Evolutionary conservation across 2,888 invertebrate species (phyloP).

Genomic region (Periphyllus acericola): DNA sequence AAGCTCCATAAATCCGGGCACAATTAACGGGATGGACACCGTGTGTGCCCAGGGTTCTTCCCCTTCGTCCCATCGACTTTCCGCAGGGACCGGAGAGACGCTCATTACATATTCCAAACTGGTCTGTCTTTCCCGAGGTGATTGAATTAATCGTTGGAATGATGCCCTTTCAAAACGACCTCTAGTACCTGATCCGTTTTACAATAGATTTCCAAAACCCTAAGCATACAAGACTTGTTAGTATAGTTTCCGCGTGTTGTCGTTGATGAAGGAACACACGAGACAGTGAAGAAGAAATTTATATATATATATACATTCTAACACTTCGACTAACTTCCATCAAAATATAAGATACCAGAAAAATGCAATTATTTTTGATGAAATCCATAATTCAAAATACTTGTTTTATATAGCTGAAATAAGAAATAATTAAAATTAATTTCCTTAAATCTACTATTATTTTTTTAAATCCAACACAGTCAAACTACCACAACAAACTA

Average conservation of each 20-base stretch:
- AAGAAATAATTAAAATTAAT: too few species aligned
- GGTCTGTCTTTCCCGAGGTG: slow-evolving; percentile 44
- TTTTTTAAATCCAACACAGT: too few species aligned
- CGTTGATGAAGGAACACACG: background rate
- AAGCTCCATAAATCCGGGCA: slow-evolving; percentile 54
- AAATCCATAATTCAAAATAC: too few species aligned
- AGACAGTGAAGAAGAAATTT: background rate
- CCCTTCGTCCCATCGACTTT: background rate
- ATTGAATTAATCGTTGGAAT: slow-evolving; percentile 57
- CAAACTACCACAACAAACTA: too few species aligned
- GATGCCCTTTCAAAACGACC: slow-evolving; percentile 60
- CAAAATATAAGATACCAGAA: background rate
- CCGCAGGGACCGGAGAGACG: background rate
- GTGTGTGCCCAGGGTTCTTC: background rate
- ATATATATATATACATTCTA: background rate
- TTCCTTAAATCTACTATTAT: too few species aligned
- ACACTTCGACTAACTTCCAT: background rate
- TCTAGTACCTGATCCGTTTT: slow-evolving; percentile 53
- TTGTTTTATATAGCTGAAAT: too few species aligned
- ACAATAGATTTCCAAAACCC: slow-evolving; percentile 46
- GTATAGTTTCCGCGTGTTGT: slow-evolving; percentile 26
- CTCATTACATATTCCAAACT: slow-evolving; percentile 58
- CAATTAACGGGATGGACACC: slow-evolving; percentile 60
- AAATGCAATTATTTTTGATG: too few species aligned
- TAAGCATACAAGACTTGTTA: slow-evolving; percentile 33